Percentiles rank a stretch among this genome's conserved stretches.
These are phyloP conservation scores for Dolichallabes microphthalmus DNA, from an alignment of 2,113 vertebrate species.

Conservation along the genomic window DNA sequence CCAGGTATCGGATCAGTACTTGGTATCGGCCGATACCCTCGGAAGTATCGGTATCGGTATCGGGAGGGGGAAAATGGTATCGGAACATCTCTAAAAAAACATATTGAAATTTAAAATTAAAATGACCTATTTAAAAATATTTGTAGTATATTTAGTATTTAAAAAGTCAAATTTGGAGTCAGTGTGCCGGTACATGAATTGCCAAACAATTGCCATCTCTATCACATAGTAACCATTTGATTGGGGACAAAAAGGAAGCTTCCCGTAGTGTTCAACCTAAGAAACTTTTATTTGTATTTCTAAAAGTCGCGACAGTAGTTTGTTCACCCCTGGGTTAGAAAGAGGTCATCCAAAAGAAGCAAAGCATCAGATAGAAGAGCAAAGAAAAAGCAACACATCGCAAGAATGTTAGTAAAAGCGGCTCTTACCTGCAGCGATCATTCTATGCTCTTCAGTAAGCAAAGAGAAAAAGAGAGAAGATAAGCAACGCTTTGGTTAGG, in stretches of 20 bases:
- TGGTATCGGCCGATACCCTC: no score
- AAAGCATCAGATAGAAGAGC: background rate
- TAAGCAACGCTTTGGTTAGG: slow-evolving; percentile 62
- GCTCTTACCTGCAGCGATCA: slow-evolving; percentile 81
- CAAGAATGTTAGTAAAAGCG: slow-evolving; percentile 42
- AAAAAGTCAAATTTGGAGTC: no score
- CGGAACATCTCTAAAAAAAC: no score
- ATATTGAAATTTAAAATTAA: no score
- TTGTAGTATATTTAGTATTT: no score
- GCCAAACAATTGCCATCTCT: no score
- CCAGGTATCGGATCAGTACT: no score
- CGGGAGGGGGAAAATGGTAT: no score
- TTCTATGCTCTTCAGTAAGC: slow-evolving; percentile 84
- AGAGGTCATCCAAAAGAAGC: background rate
- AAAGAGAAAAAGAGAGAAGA: slow-evolving; percentile 50
- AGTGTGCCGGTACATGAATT: no score
- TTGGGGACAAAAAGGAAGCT: background rate
- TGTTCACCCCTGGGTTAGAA: background rate
- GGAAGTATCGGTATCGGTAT: no score
- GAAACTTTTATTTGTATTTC: background rate
- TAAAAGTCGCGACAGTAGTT: background rate
- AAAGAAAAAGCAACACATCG: slow-evolving; percentile 11
- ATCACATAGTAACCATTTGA: background rate
- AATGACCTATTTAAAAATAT: no score
- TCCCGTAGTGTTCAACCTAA: background rate